Conservation (phyloP, 2,888 invertebrate genomes). For the Erynnis tages region DNA sequence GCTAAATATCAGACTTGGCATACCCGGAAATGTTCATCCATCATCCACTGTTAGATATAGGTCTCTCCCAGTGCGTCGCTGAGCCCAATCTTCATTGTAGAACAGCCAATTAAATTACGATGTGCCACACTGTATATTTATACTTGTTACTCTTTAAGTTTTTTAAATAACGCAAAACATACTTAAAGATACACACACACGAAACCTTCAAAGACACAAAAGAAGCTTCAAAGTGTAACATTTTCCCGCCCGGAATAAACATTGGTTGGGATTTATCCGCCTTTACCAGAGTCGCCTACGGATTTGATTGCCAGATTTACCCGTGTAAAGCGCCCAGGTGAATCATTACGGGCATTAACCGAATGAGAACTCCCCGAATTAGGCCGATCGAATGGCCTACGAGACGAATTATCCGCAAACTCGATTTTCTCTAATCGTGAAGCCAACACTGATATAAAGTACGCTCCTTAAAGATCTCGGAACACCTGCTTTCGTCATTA, state of each 20-base stretch:
- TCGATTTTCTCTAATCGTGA: conserved; percentile 3
- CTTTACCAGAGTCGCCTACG: not conserved
- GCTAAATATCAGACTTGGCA: too few species aligned
- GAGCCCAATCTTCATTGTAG: too few species aligned
- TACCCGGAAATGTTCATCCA: too few species aligned
- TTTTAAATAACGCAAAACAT: too few species aligned
- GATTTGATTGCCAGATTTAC: conserved; percentile 10
- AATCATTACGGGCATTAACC: conserved; percentile 19
- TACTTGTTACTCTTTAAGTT: too few species aligned
- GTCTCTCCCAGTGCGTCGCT: too few species aligned
- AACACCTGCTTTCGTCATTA: not conserved
- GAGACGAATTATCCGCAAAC: conserved; percentile 16
- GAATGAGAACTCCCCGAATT: conserved; percentile 14
- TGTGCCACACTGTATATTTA: too few species aligned
- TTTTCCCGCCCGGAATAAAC: not conserved
- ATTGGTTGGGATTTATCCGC: not conserved
- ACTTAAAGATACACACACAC: too few species aligned
- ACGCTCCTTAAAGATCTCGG: not conserved
- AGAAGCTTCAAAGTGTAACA: too few species aligned
- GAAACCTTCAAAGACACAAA: too few species aligned
- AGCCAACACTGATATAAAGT: not conserved
- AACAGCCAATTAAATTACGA: too few species aligned
- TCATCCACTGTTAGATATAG: too few species aligned
- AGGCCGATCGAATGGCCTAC: conserved; percentile 16
- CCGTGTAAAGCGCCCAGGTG: conserved; percentile 14